Conservation (phyloP, 2,888 invertebrate species). For the Deilephila porcellus region DNA sequence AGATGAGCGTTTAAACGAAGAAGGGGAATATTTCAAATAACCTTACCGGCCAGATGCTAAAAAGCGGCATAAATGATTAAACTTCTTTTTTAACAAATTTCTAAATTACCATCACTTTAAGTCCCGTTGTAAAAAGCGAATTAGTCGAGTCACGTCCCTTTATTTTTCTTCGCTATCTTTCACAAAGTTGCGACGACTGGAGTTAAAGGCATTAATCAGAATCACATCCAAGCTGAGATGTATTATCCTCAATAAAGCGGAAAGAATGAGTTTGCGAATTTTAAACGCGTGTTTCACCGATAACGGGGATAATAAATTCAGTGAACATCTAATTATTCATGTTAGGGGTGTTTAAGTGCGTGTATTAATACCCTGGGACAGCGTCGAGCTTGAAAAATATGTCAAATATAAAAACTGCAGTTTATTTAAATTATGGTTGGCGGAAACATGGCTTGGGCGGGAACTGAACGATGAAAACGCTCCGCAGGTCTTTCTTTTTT, state of each 20-base stretch:
- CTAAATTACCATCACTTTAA: constrained; percentile 53
- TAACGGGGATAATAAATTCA: constrained; percentile 75
- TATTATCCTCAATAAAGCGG: constrained; percentile 83
- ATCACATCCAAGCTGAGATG: constrained; percentile 75
- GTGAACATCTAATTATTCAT: constrained; percentile 84
- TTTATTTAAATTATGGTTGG: constrained; percentile 73
- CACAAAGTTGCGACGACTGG: constrained; percentile 77
- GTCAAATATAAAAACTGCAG: constrained; percentile 63
- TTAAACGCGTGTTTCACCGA: constrained; percentile 81
- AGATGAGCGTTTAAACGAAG: constrained; percentile 69
- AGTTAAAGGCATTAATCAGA: constrained; percentile 82
- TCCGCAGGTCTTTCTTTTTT: constrained; percentile 65
- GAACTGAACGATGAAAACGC: constrained; percentile 50
- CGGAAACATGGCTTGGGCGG: constrained; percentile 80
- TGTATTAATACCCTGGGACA: constrained; percentile 74
- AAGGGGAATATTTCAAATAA: constrained; percentile 51
- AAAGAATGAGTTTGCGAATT: constrained; percentile 83
- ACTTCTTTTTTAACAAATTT: constrained; percentile 44
- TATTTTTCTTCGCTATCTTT: constrained; percentile 81
- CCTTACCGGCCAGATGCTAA: constrained; percentile 26
- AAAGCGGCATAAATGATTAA: constrained; percentile 28
- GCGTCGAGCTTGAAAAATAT: constrained; percentile 71
- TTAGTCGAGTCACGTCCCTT: constrained; percentile 81
- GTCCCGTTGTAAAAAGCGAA: constrained; percentile 68
- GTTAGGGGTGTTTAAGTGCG: constrained; percentile 80